Base-by-base conservation (phyloP, 2,113 vertebrate species). In the Trachemys scripta region DNA sequence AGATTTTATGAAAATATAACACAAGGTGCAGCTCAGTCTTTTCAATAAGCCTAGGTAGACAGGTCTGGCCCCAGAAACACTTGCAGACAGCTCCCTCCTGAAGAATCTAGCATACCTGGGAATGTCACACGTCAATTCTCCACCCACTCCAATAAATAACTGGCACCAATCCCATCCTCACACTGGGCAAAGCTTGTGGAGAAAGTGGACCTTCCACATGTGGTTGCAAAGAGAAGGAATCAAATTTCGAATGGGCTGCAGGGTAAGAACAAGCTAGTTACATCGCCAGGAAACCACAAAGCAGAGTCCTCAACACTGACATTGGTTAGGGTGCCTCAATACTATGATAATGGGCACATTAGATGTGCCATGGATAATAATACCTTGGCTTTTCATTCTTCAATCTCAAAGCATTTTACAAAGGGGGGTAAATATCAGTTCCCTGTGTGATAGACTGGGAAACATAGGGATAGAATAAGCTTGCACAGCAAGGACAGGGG, bases 21-120 rank as follows among this genome's bases (percentile, higher is more conserved):
- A 29, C 11, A 59, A 31, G 6, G 57, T 35, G 78, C 45, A 84
- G 9, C 62, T 11, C 38, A 16, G 51, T 14, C 65, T 54, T n/a
- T 42, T 47, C 54, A 72, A 78, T 11, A 57, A 72, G 13, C 22
- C 65, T 56, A 35, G 20, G 59, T 29, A 54, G 69, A 27, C 8
- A 8, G 0, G 0, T 25, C 35, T 69, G 82, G 14, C 12, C 42
- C 69, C 59, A 10, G 24, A 92, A 47, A n/a, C 2, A 2, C 20
- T 27, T 51, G 51, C 65, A 13, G 57, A 31, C 27, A 59, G 57
- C 11, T 31, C 57, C 27, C 27, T 14, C 27, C 57, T 19, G 12
- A 80, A 78, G 57, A 57, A 11, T 29, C 7, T 2, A 27, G 24
- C 10, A 29, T 7, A 8, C 20, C 16, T 38, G 45, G 38, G 6